Evolutionary conservation across 2,113 vertebrate genomes (phyloP).

Genomic region (human (Homo sapiens)): GRCh38 chr2:98070501-98071000

Average conservation of each 20-base stretch:
- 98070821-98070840: neutral
- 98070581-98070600: neutral
- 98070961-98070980: neutral
- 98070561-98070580: neutral
- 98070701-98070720: neutral
- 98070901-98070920: neutral
- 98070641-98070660: neutral
- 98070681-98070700: neutral
- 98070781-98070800: neutral
- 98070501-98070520: neutral
- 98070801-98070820: neutral
- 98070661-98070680: neutral
- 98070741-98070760: neutral
- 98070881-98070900: neutral
- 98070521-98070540: neutral
- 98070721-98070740: neutral
- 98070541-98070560: neutral
- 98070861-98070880: constrained; percentile 21
- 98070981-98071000: neutral
- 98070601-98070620: neutral
- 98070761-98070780: neutral
- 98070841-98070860: neutral
- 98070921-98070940: neutral
- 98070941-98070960: too few species aligned
- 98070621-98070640: neutral